A percentile compares a stretch with the other conserved stretches of the same genome.
These are phyloP conservation scores for Hippotragus niger DNA, from an alignment of 2,113 vertebrate genomes.

Conservation along the genomic window DNA sequence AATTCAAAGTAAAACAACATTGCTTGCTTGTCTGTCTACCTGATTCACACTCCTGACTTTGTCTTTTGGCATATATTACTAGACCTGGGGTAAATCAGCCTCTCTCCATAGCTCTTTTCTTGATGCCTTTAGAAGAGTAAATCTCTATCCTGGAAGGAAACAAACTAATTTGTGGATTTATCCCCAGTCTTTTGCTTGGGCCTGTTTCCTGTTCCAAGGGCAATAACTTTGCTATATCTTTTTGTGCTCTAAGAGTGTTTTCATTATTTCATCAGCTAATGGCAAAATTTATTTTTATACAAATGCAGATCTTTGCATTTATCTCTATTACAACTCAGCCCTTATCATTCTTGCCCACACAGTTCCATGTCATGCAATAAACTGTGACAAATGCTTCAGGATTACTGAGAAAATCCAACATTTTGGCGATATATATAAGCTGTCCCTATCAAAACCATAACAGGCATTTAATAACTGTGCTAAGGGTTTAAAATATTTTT, in stretches of 20 bases:
- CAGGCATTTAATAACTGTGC: constrained; percentile 27
- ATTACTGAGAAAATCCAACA: neutral
- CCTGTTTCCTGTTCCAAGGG: neutral
- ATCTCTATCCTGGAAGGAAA: neutral
- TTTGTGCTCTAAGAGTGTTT: constrained; percentile 14
- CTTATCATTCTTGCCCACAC: neutral
- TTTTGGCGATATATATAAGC: neutral
- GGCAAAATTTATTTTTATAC: neutral
- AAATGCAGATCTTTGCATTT: neutral
- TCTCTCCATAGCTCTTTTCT: neutral
- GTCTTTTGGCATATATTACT: neutral
- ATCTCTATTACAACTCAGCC: neutral
- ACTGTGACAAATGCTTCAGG: neutral
- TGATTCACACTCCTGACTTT: neutral
- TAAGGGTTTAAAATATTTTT: constrained; percentile 27
- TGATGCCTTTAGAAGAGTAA: neutral
- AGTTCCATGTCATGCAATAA: neutral
- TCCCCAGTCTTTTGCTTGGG: neutral
- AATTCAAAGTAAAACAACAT: neutral
- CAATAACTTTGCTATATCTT: neutral
- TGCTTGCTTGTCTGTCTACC: neutral
- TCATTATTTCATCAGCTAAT: neutral
- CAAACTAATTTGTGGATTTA: neutral
- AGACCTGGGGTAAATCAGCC: neutral
- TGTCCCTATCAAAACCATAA: neutral